phyloP scores from a whole-genome alignment of 2,113 vertebrate genomes.

The Ursus arctos region DNA sequence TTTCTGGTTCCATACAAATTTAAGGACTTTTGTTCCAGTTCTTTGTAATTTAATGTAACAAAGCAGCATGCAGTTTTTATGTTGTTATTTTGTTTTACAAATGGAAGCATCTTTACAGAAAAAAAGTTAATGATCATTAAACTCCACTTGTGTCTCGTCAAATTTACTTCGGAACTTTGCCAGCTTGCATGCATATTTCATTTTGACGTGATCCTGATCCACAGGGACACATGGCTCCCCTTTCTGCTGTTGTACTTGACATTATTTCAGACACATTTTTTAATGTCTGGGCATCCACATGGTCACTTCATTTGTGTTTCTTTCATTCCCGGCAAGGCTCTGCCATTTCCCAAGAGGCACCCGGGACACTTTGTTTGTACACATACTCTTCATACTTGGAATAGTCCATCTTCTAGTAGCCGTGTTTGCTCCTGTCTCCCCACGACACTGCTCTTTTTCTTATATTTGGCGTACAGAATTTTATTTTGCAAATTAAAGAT shows the following conservation, averaged over 20 bases:
- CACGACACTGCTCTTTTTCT: background rate
- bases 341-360: background rate
- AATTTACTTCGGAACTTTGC: background rate
- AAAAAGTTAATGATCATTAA: background rate
- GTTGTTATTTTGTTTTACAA: background rate
- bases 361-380: slow-evolving; percentile 2
- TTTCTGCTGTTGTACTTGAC: background rate
- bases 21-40: too few relatives aligned
- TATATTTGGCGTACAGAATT: background rate
- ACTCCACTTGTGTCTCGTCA: background rate
- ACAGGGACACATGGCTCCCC: background rate
- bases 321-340: background rate
- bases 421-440: background rate
- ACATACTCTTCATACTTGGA: background rate
- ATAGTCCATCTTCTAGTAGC: slow-evolving; percentile 16
- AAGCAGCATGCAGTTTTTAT: background rate
- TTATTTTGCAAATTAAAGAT: slow-evolving; percentile 59
- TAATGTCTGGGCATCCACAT: background rate
- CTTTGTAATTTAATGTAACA: background rate
- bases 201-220: background rate
- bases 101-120: background rate
- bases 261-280: background rate
- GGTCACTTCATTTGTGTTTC: background rate
- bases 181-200: background rate
- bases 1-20: too few relatives aligned